These are phyloP conservation scores for Ceraclea dissimilis DNA, from an alignment of 2,888 invertebrate genomes.

Conservation along the genomic window DNA sequence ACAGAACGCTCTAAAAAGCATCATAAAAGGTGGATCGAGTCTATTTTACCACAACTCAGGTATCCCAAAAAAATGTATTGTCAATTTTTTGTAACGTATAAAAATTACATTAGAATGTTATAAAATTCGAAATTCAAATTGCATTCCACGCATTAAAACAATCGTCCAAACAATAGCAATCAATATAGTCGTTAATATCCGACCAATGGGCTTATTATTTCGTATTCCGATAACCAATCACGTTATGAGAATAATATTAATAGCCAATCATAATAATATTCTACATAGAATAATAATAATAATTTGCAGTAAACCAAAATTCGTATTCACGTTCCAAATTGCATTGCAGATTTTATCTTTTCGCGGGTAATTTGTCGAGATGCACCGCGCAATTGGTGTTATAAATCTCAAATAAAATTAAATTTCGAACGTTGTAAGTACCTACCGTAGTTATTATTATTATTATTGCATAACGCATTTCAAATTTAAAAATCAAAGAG, in stretches of 20 bases:
- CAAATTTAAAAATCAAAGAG: too few species aligned
- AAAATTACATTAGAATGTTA: too few species aligned
- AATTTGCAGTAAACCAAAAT: background rate
- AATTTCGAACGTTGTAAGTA: too few species aligned
- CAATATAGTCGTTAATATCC: background rate
- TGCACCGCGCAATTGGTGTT: too few species aligned
- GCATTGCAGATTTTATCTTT: constrained; percentile 1
- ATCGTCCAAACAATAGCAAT: background rate
- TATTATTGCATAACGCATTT: too few species aligned
- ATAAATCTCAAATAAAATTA: too few species aligned
- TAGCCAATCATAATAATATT: background rate
- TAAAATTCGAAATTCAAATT: background rate
- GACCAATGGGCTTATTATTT: background rate
- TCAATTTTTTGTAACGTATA: too few species aligned
- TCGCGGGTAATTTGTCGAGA: background rate
- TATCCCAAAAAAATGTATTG: too few species aligned
- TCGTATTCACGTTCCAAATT: background rate
- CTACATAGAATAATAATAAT: background rate
- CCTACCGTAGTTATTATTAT: too few species aligned
- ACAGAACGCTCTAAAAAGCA: too few species aligned
- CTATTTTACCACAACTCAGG: too few species aligned
- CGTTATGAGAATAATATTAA: background rate
- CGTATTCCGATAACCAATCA: background rate
- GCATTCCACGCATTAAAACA: background rate
- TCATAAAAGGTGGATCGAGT: too few species aligned